Conservation (phyloP, 2,888 invertebrate species). For the Strigamia maritima region DNA sequence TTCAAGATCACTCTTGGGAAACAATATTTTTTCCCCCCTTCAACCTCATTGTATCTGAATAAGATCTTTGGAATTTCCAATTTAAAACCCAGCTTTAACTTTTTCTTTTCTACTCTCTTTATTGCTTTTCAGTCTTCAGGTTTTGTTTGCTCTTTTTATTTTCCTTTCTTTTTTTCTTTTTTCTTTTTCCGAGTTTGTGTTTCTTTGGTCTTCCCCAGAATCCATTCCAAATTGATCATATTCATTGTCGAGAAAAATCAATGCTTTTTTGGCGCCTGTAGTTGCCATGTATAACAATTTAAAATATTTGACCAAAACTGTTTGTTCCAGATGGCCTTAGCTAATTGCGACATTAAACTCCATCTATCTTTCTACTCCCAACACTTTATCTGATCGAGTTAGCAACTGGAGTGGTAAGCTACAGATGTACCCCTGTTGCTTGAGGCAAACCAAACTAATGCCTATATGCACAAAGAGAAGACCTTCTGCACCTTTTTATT, state of each 20-base stretch:
- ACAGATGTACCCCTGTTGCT: background rate
- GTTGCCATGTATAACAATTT: background rate
- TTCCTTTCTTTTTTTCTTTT: background rate
- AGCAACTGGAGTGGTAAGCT: background rate
- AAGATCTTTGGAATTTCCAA: constrained; percentile 1
- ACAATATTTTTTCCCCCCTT: background rate
- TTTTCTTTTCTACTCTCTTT: background rate
- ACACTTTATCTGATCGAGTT: constrained; percentile 3
- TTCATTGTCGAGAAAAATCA: background rate
- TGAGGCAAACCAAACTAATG: background rate
- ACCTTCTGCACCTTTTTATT: too few species aligned
- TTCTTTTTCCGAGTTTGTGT: too few species aligned
- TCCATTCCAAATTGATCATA: background rate
- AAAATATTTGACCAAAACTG: background rate
- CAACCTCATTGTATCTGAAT: constrained; percentile 3
- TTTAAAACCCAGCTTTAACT: background rate
- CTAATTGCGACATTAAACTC: constrained; percentile 15
- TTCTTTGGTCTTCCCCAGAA: background rate
- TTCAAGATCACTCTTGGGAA: background rate
- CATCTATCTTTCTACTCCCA: background rate
- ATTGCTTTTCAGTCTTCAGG: background rate
- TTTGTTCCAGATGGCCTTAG: constrained; percentile 10
- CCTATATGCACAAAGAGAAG: background rate
- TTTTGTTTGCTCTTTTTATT: background rate
- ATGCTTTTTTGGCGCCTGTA: background rate